phyloP scores from a whole-genome alignment of 2,888 invertebrate species.

The Prenolepis imparis region DNA sequence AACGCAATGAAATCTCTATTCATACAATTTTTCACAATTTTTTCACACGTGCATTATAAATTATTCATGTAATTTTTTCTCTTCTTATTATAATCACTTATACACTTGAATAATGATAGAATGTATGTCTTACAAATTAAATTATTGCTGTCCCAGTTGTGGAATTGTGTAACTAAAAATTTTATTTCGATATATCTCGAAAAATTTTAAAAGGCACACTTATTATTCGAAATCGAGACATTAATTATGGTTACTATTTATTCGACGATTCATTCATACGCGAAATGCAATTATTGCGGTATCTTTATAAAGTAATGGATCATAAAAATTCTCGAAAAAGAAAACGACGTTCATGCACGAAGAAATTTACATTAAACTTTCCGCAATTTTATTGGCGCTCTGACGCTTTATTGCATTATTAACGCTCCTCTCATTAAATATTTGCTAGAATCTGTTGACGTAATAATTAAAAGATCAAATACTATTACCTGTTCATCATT shows the following conservation, averaged over 20 bases:
- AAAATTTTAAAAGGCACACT: slow-evolving; percentile 20
- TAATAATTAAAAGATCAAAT: too few species aligned
- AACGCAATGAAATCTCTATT: not conserved
- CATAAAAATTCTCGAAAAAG: slow-evolving; percentile 8
- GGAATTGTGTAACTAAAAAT: not conserved
- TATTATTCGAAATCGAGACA: slow-evolving; percentile 11
- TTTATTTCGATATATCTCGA: not conserved
- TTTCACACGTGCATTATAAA: slow-evolving; percentile 17
- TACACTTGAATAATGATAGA: not conserved
- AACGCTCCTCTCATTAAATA: slow-evolving; percentile 16
- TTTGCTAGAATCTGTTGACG: not conserved
- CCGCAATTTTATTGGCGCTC: not conserved
- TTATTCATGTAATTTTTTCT: slow-evolving; percentile 9
- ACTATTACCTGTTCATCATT: too few species aligned
- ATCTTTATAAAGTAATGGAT: not conserved
- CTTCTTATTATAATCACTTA: not conserved
- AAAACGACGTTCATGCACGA: not conserved
- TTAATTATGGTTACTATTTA: not conserved
- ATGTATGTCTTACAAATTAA: not conserved
- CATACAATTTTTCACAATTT: not conserved
- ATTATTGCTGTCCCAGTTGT: not conserved
- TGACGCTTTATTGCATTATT: not conserved
- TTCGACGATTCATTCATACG: too few species aligned
- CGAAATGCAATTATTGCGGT: not conserved
- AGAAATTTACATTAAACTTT: not conserved